phyloP scores from a whole-genome alignment of 1,140 invertebrate species.

The Acromyrmex charruanus region DNA sequence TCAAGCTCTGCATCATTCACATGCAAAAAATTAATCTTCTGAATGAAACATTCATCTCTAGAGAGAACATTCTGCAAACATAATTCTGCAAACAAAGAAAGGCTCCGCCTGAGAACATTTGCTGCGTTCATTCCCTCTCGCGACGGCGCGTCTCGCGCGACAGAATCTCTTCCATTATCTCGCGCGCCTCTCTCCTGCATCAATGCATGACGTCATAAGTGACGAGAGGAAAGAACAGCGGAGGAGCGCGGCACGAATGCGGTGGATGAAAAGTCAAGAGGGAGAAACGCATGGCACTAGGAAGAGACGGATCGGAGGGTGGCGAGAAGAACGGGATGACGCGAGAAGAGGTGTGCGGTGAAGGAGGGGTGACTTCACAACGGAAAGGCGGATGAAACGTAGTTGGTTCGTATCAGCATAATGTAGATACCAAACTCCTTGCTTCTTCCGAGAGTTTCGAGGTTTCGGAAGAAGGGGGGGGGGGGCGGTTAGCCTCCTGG shows the following conservation, averaged over 20 bases:
- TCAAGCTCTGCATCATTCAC: neutral
- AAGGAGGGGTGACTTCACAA: conserved; percentile 41
- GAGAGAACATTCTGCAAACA: conserved; percentile 28
- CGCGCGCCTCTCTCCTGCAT: conserved; percentile 45
- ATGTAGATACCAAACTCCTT: conserved; percentile 82
- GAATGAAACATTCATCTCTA: conserved; percentile 23
- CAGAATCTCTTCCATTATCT: conserved; percentile 49
- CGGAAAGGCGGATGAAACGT: conserved; percentile 70
- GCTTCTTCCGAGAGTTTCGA: conserved; percentile 79
- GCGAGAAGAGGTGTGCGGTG: neutral
- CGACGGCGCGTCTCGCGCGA: neutral
- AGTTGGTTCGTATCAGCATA: conserved; percentile 83
- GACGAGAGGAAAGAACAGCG: conserved; percentile 36
- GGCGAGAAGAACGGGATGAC: neutral
- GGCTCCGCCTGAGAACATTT: conserved; percentile 12
- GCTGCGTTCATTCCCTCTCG: conserved; percentile 26
- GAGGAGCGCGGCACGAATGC: conserved; percentile 20
- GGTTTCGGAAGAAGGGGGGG: conserved; percentile 65
- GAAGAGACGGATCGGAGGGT: conserved; percentile 14
- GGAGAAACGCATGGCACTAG: conserved; percentile 44
- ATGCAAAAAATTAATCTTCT: conserved; percentile 33
- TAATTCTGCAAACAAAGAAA: conserved; percentile 25
- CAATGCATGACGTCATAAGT: conserved; percentile 61
- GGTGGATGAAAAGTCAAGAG: conserved; percentile 62
- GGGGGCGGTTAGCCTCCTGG: conserved; percentile 38